Base-by-base conservation (phyloP, 2,888 invertebrate species). In the Torymus aiolomorphi region DNA sequence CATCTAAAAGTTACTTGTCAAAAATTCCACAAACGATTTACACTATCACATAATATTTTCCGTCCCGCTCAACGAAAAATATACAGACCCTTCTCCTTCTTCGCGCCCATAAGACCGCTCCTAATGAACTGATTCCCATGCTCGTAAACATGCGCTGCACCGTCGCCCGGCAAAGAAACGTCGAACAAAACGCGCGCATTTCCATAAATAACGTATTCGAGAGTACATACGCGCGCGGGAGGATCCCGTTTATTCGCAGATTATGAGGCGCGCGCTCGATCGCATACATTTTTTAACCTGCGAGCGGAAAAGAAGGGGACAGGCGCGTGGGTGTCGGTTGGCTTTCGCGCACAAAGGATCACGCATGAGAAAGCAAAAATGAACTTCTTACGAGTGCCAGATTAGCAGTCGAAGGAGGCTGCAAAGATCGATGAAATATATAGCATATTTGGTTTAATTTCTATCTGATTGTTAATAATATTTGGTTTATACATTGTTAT, bases 201-300 rank as follows among this genome's bases (percentile, higher is more conserved):
- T 78, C 72, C 73, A 78, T 78, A 72, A 78, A 78, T 78, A 78
- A 78, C 18, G 66, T 66, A 10, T 78, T 78, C 42, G 71, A 57
- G 63, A n/a, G 52, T 5, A 56, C 16, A 3, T 24, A 5, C 61
- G 59, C 49, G 20, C 61, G 24, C 56, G 11, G 63, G 20, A n/a
- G 59, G 67, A 76, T 76, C 67, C 76, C 70, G 76, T 70, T 76
- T 70, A 62, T 63, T 76, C 76, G 76, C 56, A 14, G 76, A 54
- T 70, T 67, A 63, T 72, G 14, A 14, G 54, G n/a, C 10, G 3
- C 52, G 42, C 16, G 16, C 14, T 57, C 61, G 66, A 61, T 66
- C 78, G 66, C 72, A 72, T 78, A 72, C 61, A 78, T 78, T 78
- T 78, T 72, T 77, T 2, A 49, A n/a, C 63, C 24, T 52, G 24